Evolutionary conservation across 2,113 vertebrate species (phyloP), one percentile per base, ranked within the genome.

Genomic region (Notarius quadriscutis): DNA sequence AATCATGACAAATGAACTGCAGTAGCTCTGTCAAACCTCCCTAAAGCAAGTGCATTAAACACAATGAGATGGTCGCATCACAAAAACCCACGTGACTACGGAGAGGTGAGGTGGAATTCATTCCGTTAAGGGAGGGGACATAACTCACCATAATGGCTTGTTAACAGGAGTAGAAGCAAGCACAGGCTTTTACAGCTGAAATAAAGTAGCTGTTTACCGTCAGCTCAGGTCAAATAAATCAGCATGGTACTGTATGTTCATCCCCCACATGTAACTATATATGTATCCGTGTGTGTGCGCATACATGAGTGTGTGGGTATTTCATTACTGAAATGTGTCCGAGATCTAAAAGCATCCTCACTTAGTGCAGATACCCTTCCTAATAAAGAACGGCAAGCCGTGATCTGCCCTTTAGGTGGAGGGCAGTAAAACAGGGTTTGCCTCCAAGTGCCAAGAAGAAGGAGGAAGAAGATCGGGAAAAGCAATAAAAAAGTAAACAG

Each of bases 131-230:
- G 94, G 93, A 94, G 93, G 90, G 92, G 74, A 88, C 80, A 88
- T 95, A 96, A 96, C 92, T 97, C 96, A 95, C 93, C 93, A 94
- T 96, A 96, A 96, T 96, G 94, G 94, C 92, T 95, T 96, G 95
- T 96, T 96, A 97, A 97, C 96, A 96, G 94, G 71, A 69, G 94
- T 92, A 93, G 93, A 95, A 96, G 93, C 95, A 96, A 96, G 96
- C 94, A 95, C 92, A 96, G 93, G 94, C 95, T 97, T 96, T 97
- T 95, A 96, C 94, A 95, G 94, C 94, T 94, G 93, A 96, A 96
- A 96, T 96, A 95, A 96, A 96, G 92, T 95, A 96, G 95, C 94
- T 96, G 94, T 96, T 97, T 96, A 90, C 93, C 93, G 94, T 93
- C 95, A 94, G 93, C 94, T 94, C 91, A 93, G 91, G 94, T 93